These are phyloP conservation scores for Oryctolagus cuniculus DNA, from an alignment of 2,113 vertebrate species.

Conservation along the genomic window DNA sequence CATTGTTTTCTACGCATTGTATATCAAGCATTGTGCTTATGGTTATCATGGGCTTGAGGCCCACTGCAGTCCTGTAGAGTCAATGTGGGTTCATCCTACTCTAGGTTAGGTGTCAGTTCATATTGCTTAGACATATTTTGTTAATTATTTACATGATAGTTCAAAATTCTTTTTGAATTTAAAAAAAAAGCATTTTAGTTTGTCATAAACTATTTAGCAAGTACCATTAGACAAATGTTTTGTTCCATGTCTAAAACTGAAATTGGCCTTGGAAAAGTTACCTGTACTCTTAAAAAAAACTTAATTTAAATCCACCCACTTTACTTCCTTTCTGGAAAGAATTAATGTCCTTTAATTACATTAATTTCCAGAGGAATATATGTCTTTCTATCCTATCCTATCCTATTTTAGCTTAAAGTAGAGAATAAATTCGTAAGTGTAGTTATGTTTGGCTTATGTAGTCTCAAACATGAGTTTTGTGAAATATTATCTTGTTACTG, in stretches of 20 bases:
- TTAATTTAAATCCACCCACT: neutral
- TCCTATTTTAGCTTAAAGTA: constrained; percentile 2
- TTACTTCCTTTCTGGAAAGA: neutral
- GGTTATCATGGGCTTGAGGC: neutral
- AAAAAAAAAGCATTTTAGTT: constrained; percentile 27
- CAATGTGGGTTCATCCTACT: neutral
- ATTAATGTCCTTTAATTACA: neutral
- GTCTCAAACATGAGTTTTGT: neutral
- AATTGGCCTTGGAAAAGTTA: neutral
- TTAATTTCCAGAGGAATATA: neutral
- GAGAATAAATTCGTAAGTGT: neutral
- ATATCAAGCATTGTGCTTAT: neutral
- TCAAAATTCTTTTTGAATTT: constrained; percentile 13
- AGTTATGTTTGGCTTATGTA: neutral
- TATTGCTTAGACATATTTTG: neutral
- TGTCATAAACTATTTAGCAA: neutral
- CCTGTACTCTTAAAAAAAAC: neutral
- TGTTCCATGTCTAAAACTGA: neutral
- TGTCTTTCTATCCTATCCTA: neutral
- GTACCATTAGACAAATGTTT: neutral
- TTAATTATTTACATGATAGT: neutral
- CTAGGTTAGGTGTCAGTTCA: neutral
- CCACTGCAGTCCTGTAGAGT: neutral
- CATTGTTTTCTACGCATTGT: neutral
- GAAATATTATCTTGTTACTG: neutral